A percentile compares a stretch with the other conserved stretches of the same genome.
Conservation (phyloP, 2,888 invertebrate species). For the Metallyticus violacea region DNA sequence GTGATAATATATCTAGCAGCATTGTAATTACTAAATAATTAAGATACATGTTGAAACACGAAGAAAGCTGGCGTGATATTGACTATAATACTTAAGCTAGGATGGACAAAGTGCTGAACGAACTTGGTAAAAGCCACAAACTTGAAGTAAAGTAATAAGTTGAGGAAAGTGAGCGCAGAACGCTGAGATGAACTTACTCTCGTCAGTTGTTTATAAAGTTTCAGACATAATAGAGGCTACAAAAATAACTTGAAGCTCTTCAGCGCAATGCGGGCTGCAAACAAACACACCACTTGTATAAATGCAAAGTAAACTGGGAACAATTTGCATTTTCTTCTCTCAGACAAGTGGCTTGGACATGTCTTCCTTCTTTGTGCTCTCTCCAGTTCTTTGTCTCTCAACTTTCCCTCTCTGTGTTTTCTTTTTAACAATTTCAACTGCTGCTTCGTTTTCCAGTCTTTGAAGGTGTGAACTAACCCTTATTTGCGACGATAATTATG, state of each 20-base stretch:
- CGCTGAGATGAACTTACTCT: background rate
- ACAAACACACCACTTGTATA: background rate
- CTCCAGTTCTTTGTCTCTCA: no score
- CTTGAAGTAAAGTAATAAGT: background rate
- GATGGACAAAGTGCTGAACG: no score
- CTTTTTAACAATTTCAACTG: background rate
- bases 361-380: background rate
- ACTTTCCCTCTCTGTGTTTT: background rate
- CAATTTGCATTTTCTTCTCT: background rate
- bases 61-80: no score
- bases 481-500: background rate
- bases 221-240: background rate
- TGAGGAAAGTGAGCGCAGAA: background rate
- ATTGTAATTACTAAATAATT: no score
- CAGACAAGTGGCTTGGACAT: background rate
- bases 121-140: no score
- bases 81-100: no score
- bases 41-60: no score
- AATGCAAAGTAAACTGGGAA: background rate
- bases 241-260: background rate
- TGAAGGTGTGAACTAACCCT: background rate
- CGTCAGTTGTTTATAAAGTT: background rate
- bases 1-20: no score
- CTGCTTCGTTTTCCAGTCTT: background rate
- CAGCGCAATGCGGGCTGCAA: background rate